Evolutionary conservation across 2,888 invertebrate species (phyloP).

Genomic region (Amphiduros pacificus): DNA sequence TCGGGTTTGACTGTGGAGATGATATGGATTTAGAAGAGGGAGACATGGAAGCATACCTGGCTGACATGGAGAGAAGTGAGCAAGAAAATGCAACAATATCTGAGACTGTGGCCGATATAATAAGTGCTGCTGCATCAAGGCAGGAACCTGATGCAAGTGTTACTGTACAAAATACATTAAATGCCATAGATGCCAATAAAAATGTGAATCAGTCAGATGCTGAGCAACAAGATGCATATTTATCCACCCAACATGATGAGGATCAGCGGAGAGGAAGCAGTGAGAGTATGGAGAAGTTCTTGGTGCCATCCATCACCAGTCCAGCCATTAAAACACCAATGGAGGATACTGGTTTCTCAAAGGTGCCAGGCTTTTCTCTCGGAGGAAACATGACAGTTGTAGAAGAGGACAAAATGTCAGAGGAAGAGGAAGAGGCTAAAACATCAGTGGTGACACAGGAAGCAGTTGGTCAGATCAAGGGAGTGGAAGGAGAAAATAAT

Average conservation of each 20-base stretch:
- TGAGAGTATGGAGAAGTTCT: constrained; percentile 19
- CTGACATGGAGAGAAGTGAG: neutral
- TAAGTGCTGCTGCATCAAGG: neutral
- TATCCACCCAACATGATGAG: no score
- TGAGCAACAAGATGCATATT: no score
- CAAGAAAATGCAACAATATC: neutral
- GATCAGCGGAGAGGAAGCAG: neutral
- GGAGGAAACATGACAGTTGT: neutral
- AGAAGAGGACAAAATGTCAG: neutral
- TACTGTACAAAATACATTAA: no score
- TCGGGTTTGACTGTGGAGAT: constrained; percentile 6
- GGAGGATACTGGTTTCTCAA: constrained; percentile 24
- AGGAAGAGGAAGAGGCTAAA: constrained; percentile 2
- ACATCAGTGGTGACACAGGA: neutral
- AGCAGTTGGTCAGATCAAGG: neutral
- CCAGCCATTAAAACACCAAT: constrained; percentile 22
- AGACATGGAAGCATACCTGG: constrained; percentile 12
- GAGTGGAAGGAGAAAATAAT: neutral
- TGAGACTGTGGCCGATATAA: neutral
- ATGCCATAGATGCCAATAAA: no score
- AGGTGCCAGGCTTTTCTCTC: constrained; percentile 24
- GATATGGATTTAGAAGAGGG: constrained; percentile 3
- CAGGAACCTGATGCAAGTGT: no score
- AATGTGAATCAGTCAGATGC: no score
- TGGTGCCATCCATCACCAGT: constrained; percentile 4